Evolutionary conservation across 2,113 vertebrate species (phyloP), one percentile per base, ranked within the genome.

Genomic region (Scalopus aquaticus): DNA sequence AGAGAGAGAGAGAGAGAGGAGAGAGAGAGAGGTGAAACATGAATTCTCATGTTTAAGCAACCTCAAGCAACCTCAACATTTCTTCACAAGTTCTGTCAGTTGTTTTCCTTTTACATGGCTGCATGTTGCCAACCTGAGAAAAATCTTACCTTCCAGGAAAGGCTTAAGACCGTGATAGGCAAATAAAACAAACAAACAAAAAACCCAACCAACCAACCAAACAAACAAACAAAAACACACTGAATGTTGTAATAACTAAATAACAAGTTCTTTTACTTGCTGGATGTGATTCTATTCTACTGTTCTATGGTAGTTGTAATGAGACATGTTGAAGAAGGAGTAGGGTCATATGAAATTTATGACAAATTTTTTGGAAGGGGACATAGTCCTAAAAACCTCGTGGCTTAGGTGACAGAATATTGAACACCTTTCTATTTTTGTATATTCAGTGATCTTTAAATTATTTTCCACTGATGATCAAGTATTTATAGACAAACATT

Each of bases 141-240:
- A 94, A 94, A 80, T 69, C 51, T 82, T 96, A 62, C 73, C 88
- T 93, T 96, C 37, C 39, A 95, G 79, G 46, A 94, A 78, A 95
- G 76, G 42, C 49, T 90, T 80, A 94, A 65, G 44, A 22, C 32
- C 72, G 8, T 51, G 13, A 62, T 30, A 85, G 30, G 44, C 44
- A 95, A 90, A 91, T 77, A 64, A 11, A 62, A 28, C 60, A 20
- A 56, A 58, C 44, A 58, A 60, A 60, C 24, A 60, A 60, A n/a
- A n/a, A n/a, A n/a, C n/a, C n/a, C n/a, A n/a, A n/a, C n/a, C n/a
- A n/a, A n/a, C n/a, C n/a, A n/a, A n/a, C n/a, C 56, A 60, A 60
- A 26, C 13, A 60, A 26, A 56, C 54, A 56, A 44, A 30, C 9
- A 46, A 74, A 74, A 74, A 44, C 19, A 16, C 30, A 72, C 10